Base-by-base conservation (phyloP, 2,888 invertebrate species). In the Entomobrya proxima region DNA sequence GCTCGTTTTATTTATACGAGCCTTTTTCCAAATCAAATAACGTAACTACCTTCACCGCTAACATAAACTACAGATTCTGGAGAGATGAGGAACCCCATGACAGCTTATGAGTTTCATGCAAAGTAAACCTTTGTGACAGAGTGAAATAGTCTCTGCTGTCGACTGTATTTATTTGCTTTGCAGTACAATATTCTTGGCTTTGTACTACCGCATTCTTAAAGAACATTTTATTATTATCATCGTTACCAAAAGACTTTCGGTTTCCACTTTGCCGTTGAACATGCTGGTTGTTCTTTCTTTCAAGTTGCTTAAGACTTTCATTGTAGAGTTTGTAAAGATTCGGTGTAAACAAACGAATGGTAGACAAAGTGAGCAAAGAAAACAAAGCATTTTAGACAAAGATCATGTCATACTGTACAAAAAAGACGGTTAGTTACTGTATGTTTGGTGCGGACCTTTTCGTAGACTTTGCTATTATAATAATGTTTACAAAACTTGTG, bases 281-380 rank as follows among this genome's bases (percentile, higher is more conserved):
- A 44, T 44, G 15, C 15, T 44, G 9, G 15, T 11, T 7, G 44
- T 15, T 11, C 7, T 7, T 44, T 44, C 9, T 27, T 47, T 72
- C 3, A 44, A 24, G n/a, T 18, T 44, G 40, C 50, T 67, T 40
- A 81, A 72, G 58, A 44, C 72, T 81, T 79, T 69, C 67, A 67
- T 67, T 18, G 11, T 47, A 55, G 37, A 69, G 69, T 44, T 58
- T 81, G 69, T 81, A 81, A 81, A 72, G 72, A 72, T 80, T 74
- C 44, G n/a, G n/a, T n/a, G 58, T 81, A 81, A 81, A 81, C 80
- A 81, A 81, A 74, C 72, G 24, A 55, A 72, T 58, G 9, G n/a
- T 72, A 74, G 58, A 24, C 58, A 58, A 58, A 69, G 47, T 58
- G 58, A 58, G 55, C 40, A 81, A 58, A 72, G 58, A 72, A 72